phyloP scores from a whole-genome alignment of 2,888 invertebrate genomes.

The Ophion slaviceki region DNA sequence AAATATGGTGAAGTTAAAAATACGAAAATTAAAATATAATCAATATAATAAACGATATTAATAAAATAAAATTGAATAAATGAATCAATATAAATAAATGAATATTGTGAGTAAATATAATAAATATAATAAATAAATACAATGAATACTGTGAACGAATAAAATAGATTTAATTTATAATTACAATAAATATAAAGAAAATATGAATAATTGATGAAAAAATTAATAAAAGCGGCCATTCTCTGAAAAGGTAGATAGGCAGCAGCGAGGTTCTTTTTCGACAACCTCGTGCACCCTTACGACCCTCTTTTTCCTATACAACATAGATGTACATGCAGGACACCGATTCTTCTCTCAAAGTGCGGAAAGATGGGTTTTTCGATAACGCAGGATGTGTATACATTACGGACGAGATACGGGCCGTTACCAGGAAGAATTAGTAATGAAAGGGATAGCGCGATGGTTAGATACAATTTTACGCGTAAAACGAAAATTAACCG shows the following conservation, averaged over 20 bases:
- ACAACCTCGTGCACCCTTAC: background rate
- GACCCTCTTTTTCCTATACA: background rate
- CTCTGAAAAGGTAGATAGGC: background rate
- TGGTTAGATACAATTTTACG: conserved; percentile 49
- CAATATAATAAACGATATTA: too few relatives aligned
- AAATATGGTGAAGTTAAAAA: too few relatives aligned
- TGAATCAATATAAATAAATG: too few relatives aligned
- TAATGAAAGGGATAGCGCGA: conserved; percentile 41
- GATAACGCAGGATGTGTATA: background rate
- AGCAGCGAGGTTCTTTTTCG: background rate
- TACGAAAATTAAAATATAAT: too few relatives aligned
- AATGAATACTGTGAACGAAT: background rate
- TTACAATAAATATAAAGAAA: background rate
- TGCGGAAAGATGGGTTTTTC: background rate
- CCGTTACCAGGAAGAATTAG: conserved; percentile 31
- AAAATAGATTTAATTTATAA: too few relatives aligned
- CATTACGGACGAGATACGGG: background rate
- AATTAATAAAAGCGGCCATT: background rate
- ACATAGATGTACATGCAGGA: background rate
- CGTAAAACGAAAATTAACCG: conserved; percentile 48
- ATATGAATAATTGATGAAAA: background rate
- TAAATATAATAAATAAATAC: too few relatives aligned
- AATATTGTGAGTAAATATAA: too few relatives aligned
- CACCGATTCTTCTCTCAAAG: background rate
- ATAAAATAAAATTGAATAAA: too few relatives aligned